Base-by-base conservation (phyloP, 2,113 vertebrate genomes). In the Siniperca chuatsi region DNA sequence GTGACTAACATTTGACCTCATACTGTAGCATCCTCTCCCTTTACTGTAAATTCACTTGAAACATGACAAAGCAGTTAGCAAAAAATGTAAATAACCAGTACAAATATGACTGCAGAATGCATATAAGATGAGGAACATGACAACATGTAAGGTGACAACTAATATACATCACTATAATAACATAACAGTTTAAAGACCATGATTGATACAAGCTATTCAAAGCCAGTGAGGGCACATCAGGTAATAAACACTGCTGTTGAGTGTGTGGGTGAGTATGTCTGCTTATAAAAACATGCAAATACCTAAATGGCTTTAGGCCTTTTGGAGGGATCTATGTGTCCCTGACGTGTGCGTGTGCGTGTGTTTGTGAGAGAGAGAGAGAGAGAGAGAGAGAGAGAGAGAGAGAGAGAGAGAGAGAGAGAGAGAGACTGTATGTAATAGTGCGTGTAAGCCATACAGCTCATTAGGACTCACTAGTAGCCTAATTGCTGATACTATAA, bases 221-320 rank as follows among this genome's bases (percentile, higher is more conserved):
- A 42, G 20, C 33, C 9, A 25, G 7, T 15, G 57, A 65, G 37
- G 21, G 13, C 48, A 57, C 21, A 65, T 55, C 2, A 0, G 42
- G 48, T 20, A 46, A 42, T 33, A 9, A 21, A 13, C 23, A 54
- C 25, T 33, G 48, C 57, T 66, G 18, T 68, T 20, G 68, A 75
- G 46, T 68, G 81, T 58, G 71, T 60, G 33, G 15, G 78, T 48
- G 78, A 50, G 13, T 50, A n/a, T 62, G n/a, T 33, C 11, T 57
- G 15, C 61, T 15, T 11, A 20, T 37, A 52, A 21, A 52, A 67
- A 52, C 29, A 69, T 20, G 57, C 66, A 83, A 52, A 58, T 40
- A 25, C 48, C 15, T 42, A 66, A 48, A 68, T 35, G 52, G 37
- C 37, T 78, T 16, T 0, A 23, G 54, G 64, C n/a, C 62, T 57